Evolutionary conservation across 2,113 vertebrate genomes (phyloP).

Genomic region (Chamaetylas fuelleborni): DNA sequence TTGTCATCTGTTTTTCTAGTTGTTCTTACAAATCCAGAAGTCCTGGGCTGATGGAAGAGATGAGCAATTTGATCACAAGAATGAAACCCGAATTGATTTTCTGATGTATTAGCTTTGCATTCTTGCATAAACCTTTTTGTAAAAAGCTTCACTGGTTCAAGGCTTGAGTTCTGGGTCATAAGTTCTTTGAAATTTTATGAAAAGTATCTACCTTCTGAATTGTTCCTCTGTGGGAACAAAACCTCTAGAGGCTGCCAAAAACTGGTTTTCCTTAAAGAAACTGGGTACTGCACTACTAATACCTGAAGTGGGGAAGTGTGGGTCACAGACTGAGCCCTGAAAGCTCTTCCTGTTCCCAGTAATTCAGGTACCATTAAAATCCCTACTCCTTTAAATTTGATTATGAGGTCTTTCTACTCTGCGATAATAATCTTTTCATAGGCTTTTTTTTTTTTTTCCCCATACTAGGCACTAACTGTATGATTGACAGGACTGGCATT

Average conservation of each 20-base stretch:
- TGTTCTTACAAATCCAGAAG: background rate
- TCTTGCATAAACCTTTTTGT: background rate
- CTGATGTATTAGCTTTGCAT: background rate
- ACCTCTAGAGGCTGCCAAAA: conserved; percentile 64
- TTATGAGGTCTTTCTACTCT: background rate
- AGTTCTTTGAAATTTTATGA: background rate
- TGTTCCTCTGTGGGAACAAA: background rate
- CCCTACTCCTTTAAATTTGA: background rate
- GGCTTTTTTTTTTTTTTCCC: too few species aligned
- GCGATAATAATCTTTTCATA: background rate
- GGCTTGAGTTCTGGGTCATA: background rate
- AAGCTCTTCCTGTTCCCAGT: background rate
- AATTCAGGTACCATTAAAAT: background rate
- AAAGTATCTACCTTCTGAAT: background rate
- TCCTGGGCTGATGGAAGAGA: background rate
- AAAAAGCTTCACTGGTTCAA: background rate
- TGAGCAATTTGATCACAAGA: background rate
- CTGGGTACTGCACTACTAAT: background rate
- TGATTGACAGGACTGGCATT: background rate
- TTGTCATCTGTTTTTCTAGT: background rate
- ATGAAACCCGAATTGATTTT: background rate
- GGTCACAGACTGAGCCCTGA: background rate
- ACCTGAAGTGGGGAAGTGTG: background rate
- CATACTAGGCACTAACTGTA: background rate
- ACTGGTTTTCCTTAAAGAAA: background rate